Percentiles rank a stretch among this genome's conserved stretches.
phyloP scores from a whole-genome alignment of 2,113 vertebrate species.

The pig (Sus scrofa) region DNA sequence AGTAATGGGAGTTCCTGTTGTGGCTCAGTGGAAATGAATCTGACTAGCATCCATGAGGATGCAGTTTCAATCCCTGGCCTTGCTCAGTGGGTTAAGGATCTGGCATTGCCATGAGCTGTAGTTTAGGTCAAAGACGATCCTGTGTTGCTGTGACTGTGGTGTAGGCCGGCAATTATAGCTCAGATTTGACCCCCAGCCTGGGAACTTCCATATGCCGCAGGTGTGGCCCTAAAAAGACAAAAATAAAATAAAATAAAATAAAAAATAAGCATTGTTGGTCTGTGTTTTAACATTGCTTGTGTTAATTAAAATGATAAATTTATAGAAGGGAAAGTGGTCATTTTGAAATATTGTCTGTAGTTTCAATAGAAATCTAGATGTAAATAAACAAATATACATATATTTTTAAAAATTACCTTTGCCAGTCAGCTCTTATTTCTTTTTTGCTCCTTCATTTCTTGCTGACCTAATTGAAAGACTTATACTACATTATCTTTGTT shows the following conservation, averaged over 20 bases:
- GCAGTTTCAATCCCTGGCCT: no score
- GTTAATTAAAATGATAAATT: constrained; percentile 65
- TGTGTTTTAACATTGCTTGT: constrained; percentile 55
- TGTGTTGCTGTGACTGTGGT: no score
- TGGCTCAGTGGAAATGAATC: no score
- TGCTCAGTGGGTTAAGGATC: no score
- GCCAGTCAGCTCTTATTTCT: neutral
- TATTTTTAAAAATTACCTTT: neutral
- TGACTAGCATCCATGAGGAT: no score
- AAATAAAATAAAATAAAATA: neutral
- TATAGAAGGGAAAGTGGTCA: constrained; percentile 55
- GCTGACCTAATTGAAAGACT: neutral
- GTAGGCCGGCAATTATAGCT: no score
- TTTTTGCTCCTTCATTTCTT: constrained; percentile 31
- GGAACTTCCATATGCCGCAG: no score
- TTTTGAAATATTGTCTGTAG: constrained; percentile 69
- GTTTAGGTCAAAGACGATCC: no score
- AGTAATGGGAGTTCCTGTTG: neutral
- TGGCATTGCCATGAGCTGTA: no score
- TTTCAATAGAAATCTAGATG: neutral
- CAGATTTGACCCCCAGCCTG: no score
- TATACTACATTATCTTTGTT: constrained; percentile 18
- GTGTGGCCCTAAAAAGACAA: no score
- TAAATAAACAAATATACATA: neutral
- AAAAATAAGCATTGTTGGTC: constrained; percentile 63